These are phyloP conservation scores for Chloroceryle inda DNA, from an alignment of 2,797 vertebrate genomes.

Conservation along the genomic window DNA sequence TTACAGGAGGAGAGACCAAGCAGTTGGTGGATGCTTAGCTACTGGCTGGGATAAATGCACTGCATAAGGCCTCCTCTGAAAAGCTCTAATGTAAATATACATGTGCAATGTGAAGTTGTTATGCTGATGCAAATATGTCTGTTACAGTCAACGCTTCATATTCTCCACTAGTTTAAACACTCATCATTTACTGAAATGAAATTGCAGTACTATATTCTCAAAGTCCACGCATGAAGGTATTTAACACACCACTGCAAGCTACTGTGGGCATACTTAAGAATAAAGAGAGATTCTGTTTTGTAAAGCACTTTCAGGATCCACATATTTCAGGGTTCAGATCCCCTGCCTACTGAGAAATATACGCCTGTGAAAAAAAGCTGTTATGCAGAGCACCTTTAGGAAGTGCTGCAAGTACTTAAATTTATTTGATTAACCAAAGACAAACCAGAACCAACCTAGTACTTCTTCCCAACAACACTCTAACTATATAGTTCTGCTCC, in stretches of 20 bases:
- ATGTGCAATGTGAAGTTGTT: background rate
- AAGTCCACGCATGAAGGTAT: background rate
- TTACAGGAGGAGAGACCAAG: background rate
- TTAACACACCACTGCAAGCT: background rate
- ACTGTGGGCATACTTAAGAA: background rate
- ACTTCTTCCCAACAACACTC: background rate
- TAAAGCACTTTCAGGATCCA: background rate
- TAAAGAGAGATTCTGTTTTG: background rate
- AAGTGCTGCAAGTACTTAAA: background rate
- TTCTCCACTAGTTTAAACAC: background rate
- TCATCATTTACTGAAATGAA: background rate
- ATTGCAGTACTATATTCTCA: background rate
- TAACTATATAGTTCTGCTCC: background rate
- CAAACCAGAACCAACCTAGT: background rate
- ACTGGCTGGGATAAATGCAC: background rate
- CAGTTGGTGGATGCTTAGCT: rapidly evolving
- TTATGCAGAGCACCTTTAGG: background rate
- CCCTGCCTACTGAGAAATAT: background rate
- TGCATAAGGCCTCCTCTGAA: background rate
- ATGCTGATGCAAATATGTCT: background rate
- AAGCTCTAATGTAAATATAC: background rate
- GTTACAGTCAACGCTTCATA: background rate
- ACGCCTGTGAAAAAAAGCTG: background rate
- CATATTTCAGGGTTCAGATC: background rate
- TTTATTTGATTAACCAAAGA: background rate